Conservation (phyloP, 2,888 invertebrate species). For the Drosophila subquinaria region DNA sequence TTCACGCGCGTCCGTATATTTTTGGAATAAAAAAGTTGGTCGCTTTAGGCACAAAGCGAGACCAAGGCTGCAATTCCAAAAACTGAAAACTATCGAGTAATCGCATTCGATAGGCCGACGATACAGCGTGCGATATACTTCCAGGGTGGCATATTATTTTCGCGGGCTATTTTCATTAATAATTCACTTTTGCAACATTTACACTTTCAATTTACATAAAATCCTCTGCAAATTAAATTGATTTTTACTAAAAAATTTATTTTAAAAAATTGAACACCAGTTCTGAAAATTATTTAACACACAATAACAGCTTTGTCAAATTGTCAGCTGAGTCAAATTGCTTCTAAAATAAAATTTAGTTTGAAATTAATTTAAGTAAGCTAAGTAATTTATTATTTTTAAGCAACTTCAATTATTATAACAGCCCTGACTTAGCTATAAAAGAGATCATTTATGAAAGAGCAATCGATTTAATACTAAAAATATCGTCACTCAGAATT, state of each 20-base stretch:
- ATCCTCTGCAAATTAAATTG: not conserved
- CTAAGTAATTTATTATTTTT: not conserved
- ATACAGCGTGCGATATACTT: conserved; percentile 29
- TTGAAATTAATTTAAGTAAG: not conserved
- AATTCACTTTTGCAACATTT: not conserved
- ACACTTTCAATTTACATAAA: conserved; percentile 3
- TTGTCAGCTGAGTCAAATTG: not conserved
- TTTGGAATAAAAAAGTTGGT: conserved; percentile 68
- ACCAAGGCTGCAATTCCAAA: conserved; percentile 61
- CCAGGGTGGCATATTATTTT: conserved; percentile 38
- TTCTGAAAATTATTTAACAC: not conserved
- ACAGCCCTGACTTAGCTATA: no score
- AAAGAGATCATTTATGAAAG: no score
- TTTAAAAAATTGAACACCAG: not conserved
- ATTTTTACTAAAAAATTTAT: conserved; percentile 2
- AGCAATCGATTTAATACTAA: no score
- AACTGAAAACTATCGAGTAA: conserved; percentile 44
- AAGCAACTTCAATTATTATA: no score
- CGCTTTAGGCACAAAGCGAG: conserved; percentile 40
- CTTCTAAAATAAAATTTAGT: not conserved
- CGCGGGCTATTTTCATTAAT: not conserved
- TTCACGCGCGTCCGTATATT: conserved; percentile 75
- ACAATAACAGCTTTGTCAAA: not conserved
- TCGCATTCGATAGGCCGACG: conserved; percentile 31
- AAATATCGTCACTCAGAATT: no score